A percentile compares a stretch with the other conserved stretches of the same genome.
These are phyloP conservation scores for Rhizoglyphus robini DNA, from an alignment of 1,140 invertebrate species.

Conservation along the genomic window DNA sequence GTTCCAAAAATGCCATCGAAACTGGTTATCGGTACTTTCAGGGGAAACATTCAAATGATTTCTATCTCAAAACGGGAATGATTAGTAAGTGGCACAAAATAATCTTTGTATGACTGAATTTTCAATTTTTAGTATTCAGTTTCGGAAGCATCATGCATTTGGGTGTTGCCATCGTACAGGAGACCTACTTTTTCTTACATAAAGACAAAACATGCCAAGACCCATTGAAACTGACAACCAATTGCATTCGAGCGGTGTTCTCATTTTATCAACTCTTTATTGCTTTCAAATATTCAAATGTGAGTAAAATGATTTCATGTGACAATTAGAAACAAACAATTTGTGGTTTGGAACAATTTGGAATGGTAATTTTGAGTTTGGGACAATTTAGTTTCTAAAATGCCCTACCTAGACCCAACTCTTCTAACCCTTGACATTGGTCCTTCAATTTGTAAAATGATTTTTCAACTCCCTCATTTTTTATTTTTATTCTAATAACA, in stretches of 20 bases:
- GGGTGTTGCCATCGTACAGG: constrained; percentile 46
- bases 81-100: constrained; percentile 42
- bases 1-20: constrained; percentile 20
- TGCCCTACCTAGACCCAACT: neutral
- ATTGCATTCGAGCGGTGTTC: constrained; percentile 49
- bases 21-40: constrained; percentile 31
- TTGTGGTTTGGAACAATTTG: too few relatives aligned
- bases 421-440: too few relatives aligned
- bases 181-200: constrained; percentile 42
- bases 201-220: constrained; percentile 36
- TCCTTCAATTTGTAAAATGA: too few relatives aligned
- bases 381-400: too few relatives aligned
- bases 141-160: constrained; percentile 55
- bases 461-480: too few relatives aligned
- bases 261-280: constrained; percentile 55
- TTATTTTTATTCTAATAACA: too few relatives aligned
- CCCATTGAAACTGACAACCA: constrained; percentile 39
- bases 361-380: too few relatives aligned
- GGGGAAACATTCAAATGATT: constrained; percentile 49
- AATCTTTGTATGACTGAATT: constrained; percentile 1
- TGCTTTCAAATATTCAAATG: constrained; percentile 61
- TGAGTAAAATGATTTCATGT: too few relatives aligned
- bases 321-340: too few relatives aligned
- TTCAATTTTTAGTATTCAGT: constrained; percentile 47
- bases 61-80: constrained; percentile 56